These are phyloP conservation scores for Phengaris arion DNA, from an alignment of 2,888 invertebrate genomes.

Conservation along the genomic window DNA sequence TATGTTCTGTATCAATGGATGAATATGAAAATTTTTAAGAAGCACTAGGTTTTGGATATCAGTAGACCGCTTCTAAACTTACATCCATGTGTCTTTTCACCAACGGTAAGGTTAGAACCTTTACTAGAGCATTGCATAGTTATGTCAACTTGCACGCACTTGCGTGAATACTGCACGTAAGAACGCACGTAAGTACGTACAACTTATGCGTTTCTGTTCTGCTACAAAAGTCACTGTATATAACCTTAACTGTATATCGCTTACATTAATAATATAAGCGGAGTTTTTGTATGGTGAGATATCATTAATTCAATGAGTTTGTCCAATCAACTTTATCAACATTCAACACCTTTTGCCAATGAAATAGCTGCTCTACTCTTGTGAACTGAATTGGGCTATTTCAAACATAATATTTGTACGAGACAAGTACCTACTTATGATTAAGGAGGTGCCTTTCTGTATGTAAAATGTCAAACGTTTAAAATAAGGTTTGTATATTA, in stretches of 20 bases:
- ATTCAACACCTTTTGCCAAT: background rate
- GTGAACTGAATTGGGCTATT: background rate
- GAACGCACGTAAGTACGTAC: background rate
- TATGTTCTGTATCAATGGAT: slow-evolving; percentile 74
- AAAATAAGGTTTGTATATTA: background rate
- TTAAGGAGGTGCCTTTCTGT: background rate
- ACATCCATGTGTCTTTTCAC: background rate
- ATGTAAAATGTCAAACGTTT: background rate
- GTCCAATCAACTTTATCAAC: too few relatives aligned
- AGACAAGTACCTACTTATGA: background rate
- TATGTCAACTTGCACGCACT: background rate
- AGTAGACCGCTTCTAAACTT: background rate
- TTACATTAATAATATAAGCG: slow-evolving; percentile 22
- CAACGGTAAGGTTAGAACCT: background rate
- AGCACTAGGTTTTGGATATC: slow-evolving; percentile 61
- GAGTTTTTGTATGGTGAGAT: too few relatives aligned
- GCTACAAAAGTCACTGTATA: slow-evolving; percentile 30
- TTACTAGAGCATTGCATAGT: background rate
- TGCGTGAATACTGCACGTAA: background rate
- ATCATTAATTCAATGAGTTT: too few relatives aligned
- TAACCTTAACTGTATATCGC: slow-evolving; percentile 58
- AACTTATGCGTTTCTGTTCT: background rate
- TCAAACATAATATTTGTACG: background rate
- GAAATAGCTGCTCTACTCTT: background rate
- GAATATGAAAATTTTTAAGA: slow-evolving; percentile 63